phyloP scores from a whole-genome alignment of 2,888 invertebrate genomes.

The Odontothrips loti region DNA sequence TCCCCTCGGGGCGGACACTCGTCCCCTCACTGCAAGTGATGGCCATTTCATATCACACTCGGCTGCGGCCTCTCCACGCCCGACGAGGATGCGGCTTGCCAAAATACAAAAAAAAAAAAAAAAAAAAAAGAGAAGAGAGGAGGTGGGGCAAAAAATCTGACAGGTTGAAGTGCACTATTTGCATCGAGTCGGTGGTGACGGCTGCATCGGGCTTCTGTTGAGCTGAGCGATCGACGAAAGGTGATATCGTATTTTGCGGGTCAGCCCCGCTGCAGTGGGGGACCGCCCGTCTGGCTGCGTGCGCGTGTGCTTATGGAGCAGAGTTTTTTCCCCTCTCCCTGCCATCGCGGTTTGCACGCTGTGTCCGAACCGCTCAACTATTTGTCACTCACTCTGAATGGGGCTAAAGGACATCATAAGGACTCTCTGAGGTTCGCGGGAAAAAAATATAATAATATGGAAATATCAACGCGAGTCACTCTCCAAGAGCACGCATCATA shows the following conservation, averaged over 20 bases:
- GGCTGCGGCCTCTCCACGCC: too few relatives aligned
- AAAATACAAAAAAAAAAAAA: too few relatives aligned
- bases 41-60: neutral
- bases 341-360: neutral
- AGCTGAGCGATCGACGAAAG: slow-evolving; percentile 11
- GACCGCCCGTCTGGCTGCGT: neutral
- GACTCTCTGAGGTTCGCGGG: neutral
- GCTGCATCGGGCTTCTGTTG: neutral
- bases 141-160: neutral
- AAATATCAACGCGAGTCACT: neutral
- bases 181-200: neutral
- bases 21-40: neutral
- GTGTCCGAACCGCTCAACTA: neutral
- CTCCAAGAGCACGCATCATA: neutral
- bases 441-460: neutral
- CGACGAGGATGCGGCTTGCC: neutral
- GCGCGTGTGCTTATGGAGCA: neutral
- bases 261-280: neutral
- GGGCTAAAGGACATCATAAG: neutral
- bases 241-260: slow-evolving; percentile 20
- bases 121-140: neutral
- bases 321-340: neutral
- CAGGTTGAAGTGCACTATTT: neutral
- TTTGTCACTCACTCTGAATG: neutral
- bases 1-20: too few relatives aligned